Conservation (phyloP, 92 coral and sea anemone genomes). For the Montipora capitata region DNA sequence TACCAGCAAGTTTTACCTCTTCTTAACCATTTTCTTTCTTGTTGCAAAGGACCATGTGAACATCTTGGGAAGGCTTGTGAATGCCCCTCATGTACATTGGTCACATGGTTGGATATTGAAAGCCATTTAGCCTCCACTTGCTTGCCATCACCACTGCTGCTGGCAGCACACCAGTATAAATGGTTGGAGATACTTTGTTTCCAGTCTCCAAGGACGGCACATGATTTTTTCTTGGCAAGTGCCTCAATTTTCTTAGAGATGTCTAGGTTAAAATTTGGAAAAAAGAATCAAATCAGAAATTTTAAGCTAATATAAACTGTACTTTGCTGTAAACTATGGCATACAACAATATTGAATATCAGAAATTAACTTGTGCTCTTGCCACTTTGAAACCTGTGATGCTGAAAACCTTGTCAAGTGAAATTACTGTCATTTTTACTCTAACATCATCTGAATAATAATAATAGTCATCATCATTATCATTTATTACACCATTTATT, state of each 20-base stretch:
- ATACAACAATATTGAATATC: constrained; percentile 12
- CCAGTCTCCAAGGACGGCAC: constrained; percentile 54
- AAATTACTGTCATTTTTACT: constrained; percentile 7
- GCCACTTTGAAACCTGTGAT: constrained; percentile 30
- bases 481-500: neutral
- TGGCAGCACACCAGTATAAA: constrained; percentile 72
- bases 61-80: constrained; percentile 32
- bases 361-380: neutral
- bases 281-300: neutral
- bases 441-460: constrained; percentile 1
- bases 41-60: constrained; percentile 56
- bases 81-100: constrained; percentile 58
- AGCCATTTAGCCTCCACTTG: constrained; percentile 67
- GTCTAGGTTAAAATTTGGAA: constrained; percentile 31
- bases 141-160: constrained; percentile 58
- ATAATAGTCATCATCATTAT: neutral
- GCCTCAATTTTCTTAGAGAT: constrained; percentile 64
- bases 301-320: constrained; percentile 3
- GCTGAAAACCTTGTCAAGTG: constrained; percentile 9
- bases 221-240: constrained; percentile 50
- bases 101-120: constrained; percentile 47
- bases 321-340: neutral
- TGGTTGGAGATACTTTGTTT: constrained; percentile 63
- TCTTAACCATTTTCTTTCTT: constrained; percentile 56
- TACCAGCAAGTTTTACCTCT: constrained; percentile 23